phyloP scores from a whole-genome alignment of 2,113 vertebrate genomes.

The Sitta europaea region DNA sequence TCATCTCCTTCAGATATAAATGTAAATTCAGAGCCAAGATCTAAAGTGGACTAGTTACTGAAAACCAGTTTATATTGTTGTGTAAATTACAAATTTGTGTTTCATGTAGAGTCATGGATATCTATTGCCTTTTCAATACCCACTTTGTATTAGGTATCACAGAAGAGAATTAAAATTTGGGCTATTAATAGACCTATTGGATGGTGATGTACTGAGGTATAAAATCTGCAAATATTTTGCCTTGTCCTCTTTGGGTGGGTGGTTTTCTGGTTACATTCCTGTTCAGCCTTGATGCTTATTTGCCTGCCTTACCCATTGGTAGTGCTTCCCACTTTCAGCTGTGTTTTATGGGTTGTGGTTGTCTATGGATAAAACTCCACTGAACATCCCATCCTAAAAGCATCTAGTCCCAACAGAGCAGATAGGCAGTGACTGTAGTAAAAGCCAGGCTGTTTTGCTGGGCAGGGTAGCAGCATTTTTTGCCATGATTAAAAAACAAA shows the following conservation, averaged over 20 bases:
- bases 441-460: background rate
- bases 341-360: background rate
- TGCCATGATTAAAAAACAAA: background rate
- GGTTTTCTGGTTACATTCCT: background rate
- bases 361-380: background rate
- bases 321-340: background rate
- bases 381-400: background rate
- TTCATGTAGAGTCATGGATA: background rate
- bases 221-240: background rate
- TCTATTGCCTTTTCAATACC: background rate
- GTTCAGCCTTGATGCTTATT: background rate
- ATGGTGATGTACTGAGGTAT: background rate
- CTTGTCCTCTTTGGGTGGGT: background rate
- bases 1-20: background rate
- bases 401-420: background rate
- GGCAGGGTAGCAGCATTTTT: background rate
- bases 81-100: background rate
- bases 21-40: background rate
- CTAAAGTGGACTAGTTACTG: background rate
- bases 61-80: background rate
- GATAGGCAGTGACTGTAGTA: background rate
- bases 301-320: background rate
- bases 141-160: background rate
- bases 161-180: background rate
- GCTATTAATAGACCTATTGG: background rate